phyloP scores from a whole-genome alignment of 2,797 vertebrate genomes.

The Micropoecilia bifurca region DNA sequence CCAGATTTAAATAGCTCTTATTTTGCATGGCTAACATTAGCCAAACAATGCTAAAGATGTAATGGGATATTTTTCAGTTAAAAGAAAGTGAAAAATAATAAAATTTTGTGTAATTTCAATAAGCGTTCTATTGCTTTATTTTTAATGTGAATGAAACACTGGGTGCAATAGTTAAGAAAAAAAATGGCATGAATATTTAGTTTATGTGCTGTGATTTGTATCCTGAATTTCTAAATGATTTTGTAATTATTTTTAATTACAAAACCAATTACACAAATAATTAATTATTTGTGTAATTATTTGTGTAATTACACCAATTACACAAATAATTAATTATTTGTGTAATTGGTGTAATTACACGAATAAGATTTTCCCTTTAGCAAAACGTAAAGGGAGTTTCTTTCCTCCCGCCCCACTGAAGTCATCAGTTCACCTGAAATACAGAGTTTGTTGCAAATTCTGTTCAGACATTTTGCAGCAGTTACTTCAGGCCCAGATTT shows the following conservation, averaged over 20 bases:
- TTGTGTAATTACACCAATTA: too few species aligned
- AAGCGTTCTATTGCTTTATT: neutral
- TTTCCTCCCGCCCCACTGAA: neutral
- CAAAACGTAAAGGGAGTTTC: neutral
- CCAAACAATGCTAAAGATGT: neutral
- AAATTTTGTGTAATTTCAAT: neutral
- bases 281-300: too few species aligned
- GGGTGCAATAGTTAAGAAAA: neutral
- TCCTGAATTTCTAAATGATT: neutral
- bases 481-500: slow-evolving; percentile 68
- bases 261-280: too few species aligned
- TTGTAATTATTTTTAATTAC: neutral
- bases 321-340: too few species aligned
- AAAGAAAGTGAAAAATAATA: neutral
- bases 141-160: neutral
- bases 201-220: neutral
- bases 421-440: neutral
- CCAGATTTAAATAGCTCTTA: neutral
- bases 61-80: neutral
- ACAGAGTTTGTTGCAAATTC: neutral
- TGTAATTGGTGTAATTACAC: too few species aligned
- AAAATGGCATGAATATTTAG: neutral
- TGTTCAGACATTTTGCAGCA: slow-evolving; percentile 52
- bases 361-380: too few species aligned
- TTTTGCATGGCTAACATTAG: neutral